phyloP scores from a whole-genome alignment of 23 tunicate genomes.

The Phallusia fumigata region DNA sequence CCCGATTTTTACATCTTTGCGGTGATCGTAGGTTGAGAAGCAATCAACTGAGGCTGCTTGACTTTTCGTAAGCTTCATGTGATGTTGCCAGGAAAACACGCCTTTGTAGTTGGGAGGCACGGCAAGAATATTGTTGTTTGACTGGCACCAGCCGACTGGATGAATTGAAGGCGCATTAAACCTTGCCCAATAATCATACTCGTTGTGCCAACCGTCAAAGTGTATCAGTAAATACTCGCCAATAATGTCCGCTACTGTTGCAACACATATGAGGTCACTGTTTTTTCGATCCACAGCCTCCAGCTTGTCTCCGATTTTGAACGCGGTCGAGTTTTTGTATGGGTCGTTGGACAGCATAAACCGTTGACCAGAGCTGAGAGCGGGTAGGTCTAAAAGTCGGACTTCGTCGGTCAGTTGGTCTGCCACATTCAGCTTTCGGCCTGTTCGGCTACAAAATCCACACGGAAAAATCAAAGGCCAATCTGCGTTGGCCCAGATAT shows the following conservation, averaged over 20 bases:
- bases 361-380: neutral
- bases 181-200: constrained; percentile 66
- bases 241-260: constrained; percentile 54
- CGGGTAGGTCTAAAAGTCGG: neutral
- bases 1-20: constrained; percentile 25
- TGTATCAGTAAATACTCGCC: constrained; percentile 59
- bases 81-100: constrained; percentile 38
- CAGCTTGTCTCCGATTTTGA: constrained; percentile 37
- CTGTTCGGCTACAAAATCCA: constrained; percentile 64
- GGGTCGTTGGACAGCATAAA: constrained; percentile 1
- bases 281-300: constrained; percentile 74
- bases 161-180: constrained; percentile 34
- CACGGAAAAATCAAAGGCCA: constrained; percentile 72
- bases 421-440: constrained; percentile 35
- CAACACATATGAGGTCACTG: constrained; percentile 65
- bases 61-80: constrained; percentile 15
- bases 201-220: constrained; percentile 74
- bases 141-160: constrained; percentile 74
- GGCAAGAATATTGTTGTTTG: constrained; percentile 22
- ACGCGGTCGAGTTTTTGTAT: constrained; percentile 21
- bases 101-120: constrained; percentile 33
- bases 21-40: constrained; percentile 14
- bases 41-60: constrained; percentile 2
- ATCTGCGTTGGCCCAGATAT: constrained; percentile 60
- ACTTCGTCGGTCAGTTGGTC: constrained; percentile 23